These are phyloP conservation scores for Lophotriccus pileatus DNA, from an alignment of 2,797 vertebrate species.

Conservation along the genomic window DNA sequence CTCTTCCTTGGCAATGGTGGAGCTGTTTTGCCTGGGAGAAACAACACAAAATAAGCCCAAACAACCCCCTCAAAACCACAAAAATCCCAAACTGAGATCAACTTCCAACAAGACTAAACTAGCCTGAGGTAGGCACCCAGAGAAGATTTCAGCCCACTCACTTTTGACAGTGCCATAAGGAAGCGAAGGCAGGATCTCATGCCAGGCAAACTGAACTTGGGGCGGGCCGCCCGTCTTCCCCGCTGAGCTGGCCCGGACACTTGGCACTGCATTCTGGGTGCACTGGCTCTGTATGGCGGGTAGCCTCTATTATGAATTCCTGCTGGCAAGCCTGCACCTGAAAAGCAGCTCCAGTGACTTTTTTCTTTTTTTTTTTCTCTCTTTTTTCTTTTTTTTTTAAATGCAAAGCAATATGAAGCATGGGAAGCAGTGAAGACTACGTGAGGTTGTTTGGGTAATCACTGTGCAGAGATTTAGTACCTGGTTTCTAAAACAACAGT, in stretches of 20 bases:
- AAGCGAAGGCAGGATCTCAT: background rate
- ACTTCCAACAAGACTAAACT: slow-evolving; percentile 29
- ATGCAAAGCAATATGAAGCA: background rate
- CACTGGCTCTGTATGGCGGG: accelerated
- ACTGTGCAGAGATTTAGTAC: background rate
- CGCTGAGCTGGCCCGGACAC: background rate
- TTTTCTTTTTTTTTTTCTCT: background rate
- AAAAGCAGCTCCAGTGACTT: background rate
- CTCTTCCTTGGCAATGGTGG: background rate
- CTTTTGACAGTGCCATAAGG: background rate
- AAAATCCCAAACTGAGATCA: slow-evolving; percentile 25
- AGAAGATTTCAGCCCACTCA: background rate
- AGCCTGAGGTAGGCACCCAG: background rate
- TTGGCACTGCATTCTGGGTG: background rate
- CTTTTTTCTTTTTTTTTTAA: background rate
- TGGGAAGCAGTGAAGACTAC: background rate
- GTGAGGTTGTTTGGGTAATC: background rate
- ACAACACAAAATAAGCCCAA: background rate
- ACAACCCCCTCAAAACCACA: slow-evolving; percentile 36
- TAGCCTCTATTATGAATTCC: background rate
- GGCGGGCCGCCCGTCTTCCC: accelerated
- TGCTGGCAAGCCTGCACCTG: background rate
- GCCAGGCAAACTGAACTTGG: background rate
- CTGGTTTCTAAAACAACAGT: background rate
- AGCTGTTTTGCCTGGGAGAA: slow-evolving; percentile 16